Percentiles rank a stretch among this genome's conserved stretches.
These are phyloP conservation scores for Gorilla gorilla DNA, from an alignment of 2,113 vertebrate species.

Conservation along the genomic window DNA sequence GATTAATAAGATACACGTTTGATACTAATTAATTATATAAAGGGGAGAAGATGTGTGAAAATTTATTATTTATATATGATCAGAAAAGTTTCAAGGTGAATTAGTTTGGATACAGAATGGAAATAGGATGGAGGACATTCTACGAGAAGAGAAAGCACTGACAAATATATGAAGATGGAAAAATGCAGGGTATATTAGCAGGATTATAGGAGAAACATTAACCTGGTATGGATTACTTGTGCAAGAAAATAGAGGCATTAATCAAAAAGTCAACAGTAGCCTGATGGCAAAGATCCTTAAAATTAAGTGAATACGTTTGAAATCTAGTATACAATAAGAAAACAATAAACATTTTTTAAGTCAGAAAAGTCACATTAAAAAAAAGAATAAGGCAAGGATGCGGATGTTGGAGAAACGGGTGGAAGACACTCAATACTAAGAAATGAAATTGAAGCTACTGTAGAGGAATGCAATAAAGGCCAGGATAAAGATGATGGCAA, in stretches of 20 bases:
- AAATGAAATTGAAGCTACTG: neutral
- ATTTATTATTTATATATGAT: neutral
- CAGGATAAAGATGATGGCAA: neutral
- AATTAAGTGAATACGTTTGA: neutral
- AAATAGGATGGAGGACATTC: neutral
- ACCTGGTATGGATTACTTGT: neutral
- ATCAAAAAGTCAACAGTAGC: neutral
- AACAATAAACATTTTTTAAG: neutral
- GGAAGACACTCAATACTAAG: neutral
- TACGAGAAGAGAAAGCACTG: neutral
- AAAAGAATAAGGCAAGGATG: no score
- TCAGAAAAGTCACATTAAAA: neutral
- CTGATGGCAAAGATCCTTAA: neutral
- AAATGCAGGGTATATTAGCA: rapidly evolving
- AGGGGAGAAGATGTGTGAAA: neutral
- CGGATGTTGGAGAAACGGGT: neutral
- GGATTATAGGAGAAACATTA: neutral
- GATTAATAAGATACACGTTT: neutral
- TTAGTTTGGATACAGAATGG: neutral
- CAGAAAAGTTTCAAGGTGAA: neutral
- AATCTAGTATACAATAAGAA: neutral
- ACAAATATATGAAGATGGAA: neutral
- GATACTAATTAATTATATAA: neutral
- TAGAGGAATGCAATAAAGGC: neutral
- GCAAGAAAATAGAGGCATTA: neutral